A percentile compares a stretch with the other conserved stretches of the same genome.
Conservation (phyloP, 2,797 vertebrate species). For the Picus viridis region DNA sequence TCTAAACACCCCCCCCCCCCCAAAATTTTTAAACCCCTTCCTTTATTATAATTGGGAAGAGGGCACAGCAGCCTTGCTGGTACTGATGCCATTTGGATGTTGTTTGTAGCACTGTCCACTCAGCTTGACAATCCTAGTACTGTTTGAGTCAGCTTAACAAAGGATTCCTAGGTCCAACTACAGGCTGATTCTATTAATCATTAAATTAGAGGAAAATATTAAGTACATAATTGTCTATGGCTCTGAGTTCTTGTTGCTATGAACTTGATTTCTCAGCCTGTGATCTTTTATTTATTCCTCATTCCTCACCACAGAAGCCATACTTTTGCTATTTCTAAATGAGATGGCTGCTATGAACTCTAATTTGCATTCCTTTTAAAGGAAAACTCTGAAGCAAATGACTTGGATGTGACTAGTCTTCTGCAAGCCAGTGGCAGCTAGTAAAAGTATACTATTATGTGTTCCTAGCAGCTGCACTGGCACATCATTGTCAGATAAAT, state of each 20-base stretch:
- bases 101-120: background rate
- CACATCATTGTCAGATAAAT: background rate
- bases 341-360: background rate
- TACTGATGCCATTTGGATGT: rapidly evolving
- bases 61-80: background rate
- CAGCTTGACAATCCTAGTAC: background rate
- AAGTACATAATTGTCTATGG: background rate
- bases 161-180: background rate
- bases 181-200: conserved; percentile 15
- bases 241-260: background rate
- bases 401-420: background rate
- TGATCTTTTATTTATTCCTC: conserved; percentile 1
- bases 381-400: background rate
- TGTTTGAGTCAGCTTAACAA: conserved; percentile 19
- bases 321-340: background rate
- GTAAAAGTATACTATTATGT: background rate
- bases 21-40: background rate
- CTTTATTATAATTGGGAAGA: background rate
- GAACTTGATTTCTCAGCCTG: conserved; percentile 12
- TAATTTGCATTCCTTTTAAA: conserved; percentile 36
- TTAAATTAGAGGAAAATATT: background rate
- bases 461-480: background rate
- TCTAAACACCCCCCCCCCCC: too few species aligned
- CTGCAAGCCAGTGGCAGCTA: conserved; percentile 7
- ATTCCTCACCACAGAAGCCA: conserved; percentile 12